Base-by-base conservation (phyloP, 53 echinoderm and acorn worm species). In the Paracentrotus lividus region DNA sequence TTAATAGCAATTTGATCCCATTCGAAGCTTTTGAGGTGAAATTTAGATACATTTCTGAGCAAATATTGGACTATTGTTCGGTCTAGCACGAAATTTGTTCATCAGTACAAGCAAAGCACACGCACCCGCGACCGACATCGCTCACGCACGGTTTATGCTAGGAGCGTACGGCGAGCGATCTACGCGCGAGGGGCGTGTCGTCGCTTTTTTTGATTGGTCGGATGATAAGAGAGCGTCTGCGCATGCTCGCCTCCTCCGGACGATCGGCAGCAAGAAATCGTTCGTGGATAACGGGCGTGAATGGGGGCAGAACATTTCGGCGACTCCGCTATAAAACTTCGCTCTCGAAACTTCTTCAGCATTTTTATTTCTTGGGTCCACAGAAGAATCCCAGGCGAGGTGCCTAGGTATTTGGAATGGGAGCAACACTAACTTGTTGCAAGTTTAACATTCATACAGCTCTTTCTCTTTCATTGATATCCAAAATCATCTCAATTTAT, bases 1-100 rank as follows among this genome's bases (percentile, higher is more conserved):
- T 89, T 42, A 43, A 43, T 24, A 34, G 59, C 57, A 65, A 89
- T 89, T 89, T 89, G 89, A 89, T 89, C 59, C 89, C 42, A 26
- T 42, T 57, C 44, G 64, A 61, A 64, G 89, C 89, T 54, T 55
- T 85, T 59, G 89, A 66, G 89, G 89, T 61, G 38, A 89, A 89
- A 89, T 64, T 89, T 89, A 44, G 89, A 89, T 89, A 89, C 89
- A 89, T 89, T 64, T 64, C 66, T 42, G 89, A 43, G 89, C 45
- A 89, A 89, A 89, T 64, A 89, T 44, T 59, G 64, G n/a, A 26
- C 60, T 27, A 59, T 89, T 61, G 56, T 56, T 86, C 86, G 34
- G 33, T 34, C 8, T 32, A 86, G 54, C 54, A 86, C 21, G 56
- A 86, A 81, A 27, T 86, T 56, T 55, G 56, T 34, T 86, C 34